Percentiles rank a stretch among this genome's conserved stretches.
Evolutionary conservation across 2,113 vertebrate genomes (phyloP).

Genomic region (Collichthys lucidus): DNA sequence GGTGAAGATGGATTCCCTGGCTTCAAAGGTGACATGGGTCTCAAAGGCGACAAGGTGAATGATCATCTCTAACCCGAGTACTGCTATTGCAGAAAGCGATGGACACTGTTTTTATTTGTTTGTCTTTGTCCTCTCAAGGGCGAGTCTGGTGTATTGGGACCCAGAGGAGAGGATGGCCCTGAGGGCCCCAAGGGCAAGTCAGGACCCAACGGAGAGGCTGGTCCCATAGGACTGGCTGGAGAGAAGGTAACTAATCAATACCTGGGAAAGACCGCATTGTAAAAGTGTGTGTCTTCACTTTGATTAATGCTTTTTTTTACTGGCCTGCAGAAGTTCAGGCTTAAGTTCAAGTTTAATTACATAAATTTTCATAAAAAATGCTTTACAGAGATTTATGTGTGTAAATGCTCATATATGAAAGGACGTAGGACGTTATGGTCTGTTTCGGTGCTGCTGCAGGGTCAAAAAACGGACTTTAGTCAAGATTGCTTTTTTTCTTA

Average conservation of each 20-base stretch:
- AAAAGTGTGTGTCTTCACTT: neutral
- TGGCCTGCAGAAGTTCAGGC: neutral
- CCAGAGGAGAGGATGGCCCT: constrained; percentile 95
- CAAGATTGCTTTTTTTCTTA: neutral
- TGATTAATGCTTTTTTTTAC: neutral
- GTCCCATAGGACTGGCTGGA: constrained; percentile 90
- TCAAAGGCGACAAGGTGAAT: constrained; percentile 96
- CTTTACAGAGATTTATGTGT: neutral
- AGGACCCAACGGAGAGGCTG: constrained; percentile 91
- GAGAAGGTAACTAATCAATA: constrained; percentile 89
- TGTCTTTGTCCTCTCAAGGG: constrained; percentile 82
- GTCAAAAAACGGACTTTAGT: neutral
- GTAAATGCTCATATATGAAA: neutral
- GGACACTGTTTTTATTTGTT: neutral
- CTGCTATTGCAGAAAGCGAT: neutral
- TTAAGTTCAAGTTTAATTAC: neutral
- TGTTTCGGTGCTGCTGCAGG: neutral
- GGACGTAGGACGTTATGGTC: neutral
- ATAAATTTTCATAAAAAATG: neutral
- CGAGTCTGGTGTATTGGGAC: constrained; percentile 88
- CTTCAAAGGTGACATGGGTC: constrained; percentile 99
- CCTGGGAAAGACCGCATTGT: neutral
- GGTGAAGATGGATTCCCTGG: constrained; percentile 99
- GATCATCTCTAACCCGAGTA: neutral
- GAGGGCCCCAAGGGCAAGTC: constrained; percentile 97